These are phyloP conservation scores for Rissa tridactyla DNA, from an alignment of 2,113 vertebrate genomes.

Conservation along the genomic window DNA sequence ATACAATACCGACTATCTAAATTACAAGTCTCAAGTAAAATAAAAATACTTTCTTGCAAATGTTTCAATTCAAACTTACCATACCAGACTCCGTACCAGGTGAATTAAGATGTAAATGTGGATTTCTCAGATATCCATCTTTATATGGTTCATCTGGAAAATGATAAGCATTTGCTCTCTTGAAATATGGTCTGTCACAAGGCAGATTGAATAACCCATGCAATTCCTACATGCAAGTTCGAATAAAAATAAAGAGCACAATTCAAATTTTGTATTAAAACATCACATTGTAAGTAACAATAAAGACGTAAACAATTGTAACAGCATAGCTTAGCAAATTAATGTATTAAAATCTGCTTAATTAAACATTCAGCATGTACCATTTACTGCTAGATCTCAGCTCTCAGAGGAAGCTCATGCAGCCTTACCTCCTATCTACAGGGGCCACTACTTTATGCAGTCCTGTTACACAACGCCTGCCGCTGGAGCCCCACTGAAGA, in stretches of 20 bases:
- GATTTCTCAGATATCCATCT: slow-evolving; percentile 91
- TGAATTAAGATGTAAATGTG: slow-evolving; percentile 82
- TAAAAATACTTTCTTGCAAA: not conserved
- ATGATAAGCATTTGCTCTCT: slow-evolving; percentile 86
- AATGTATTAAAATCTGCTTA: not conserved
- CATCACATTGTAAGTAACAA: not conserved
- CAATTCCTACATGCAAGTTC: slow-evolving; percentile 78
- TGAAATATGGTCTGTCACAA: slow-evolving; percentile 87
- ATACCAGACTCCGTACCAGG: slow-evolving; percentile 80
- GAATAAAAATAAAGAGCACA: not conserved
- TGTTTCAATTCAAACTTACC: slow-evolving; percentile 71
- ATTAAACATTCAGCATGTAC: not conserved
- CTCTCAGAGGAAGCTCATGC: not conserved
- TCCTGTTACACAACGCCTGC: not conserved
- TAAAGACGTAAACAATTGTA: not conserved
- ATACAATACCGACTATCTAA: not conserved
- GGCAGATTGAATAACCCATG: slow-evolving; percentile 83
- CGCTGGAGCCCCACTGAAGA: not conserved
- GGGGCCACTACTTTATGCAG: not conserved
- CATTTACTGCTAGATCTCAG: not conserved
- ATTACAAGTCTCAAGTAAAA: not conserved
- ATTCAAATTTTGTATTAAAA: not conserved
- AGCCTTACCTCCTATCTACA: not conserved
- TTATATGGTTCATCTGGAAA: slow-evolving; percentile 89
- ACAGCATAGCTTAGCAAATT: not conserved